These are phyloP conservation scores for Pempheris klunzingeri DNA, from an alignment of 2,797 vertebrate genomes.

Conservation along the genomic window DNA sequence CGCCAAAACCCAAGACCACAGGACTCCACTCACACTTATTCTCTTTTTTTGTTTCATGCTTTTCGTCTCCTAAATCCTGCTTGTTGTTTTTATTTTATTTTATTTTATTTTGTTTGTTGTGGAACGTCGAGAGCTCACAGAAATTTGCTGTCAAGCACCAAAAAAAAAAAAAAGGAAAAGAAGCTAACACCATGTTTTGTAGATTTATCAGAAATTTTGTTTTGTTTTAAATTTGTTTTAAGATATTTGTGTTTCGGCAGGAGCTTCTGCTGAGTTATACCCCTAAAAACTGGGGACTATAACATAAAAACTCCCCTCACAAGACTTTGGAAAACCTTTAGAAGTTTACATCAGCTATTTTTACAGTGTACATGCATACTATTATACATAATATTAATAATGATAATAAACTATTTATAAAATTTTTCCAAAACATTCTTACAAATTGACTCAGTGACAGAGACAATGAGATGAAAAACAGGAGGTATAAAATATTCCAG, in stretches of 20 bases:
- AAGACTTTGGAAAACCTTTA: constrained; percentile 33
- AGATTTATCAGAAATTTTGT: constrained; percentile 11
- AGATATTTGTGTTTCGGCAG: constrained; percentile 34
- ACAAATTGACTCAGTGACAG: constrained; percentile 21
- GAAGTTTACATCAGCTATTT: constrained; percentile 53
- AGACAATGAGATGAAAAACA: background rate
- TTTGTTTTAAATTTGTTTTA: constrained; percentile 28
- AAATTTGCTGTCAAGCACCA: constrained; percentile 25
- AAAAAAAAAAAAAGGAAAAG: constrained; percentile 7
- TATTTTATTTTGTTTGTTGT: constrained; percentile 23
- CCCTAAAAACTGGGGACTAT: constrained; percentile 5
- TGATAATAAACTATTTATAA: constrained; percentile 53
- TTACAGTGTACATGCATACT: constrained; percentile 64
- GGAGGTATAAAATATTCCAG: background rate
- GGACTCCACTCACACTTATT: constrained; percentile 22
- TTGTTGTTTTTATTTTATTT: background rate
- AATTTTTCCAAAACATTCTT: constrained; percentile 30
- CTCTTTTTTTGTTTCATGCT: constrained; percentile 8
- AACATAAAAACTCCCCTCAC: constrained; percentile 11
- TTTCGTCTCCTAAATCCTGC: constrained; percentile 4
- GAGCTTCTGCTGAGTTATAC: constrained; percentile 10
- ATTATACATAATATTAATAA: constrained; percentile 52
- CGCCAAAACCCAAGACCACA: constrained; percentile 15
- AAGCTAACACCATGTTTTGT: constrained; percentile 14
- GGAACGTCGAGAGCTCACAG: constrained; percentile 15